These are phyloP conservation scores for Entomyzon cyanotis DNA, from an alignment of 2,113 vertebrate species.

Conservation along the genomic window DNA sequence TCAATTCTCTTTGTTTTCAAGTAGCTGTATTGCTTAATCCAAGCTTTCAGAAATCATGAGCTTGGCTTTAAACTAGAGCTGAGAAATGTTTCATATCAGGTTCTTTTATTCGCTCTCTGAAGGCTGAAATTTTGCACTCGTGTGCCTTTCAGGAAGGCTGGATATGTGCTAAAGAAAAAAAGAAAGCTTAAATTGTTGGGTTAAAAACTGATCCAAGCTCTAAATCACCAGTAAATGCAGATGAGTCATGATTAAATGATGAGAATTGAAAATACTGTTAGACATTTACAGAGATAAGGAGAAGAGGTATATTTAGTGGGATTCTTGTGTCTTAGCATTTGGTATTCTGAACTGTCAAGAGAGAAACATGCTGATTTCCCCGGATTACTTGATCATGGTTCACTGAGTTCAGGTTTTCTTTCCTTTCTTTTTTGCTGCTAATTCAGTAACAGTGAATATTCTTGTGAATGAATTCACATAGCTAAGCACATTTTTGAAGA, in stretches of 20 bases:
- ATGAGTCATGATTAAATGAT: not conserved
- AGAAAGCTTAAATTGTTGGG: not conserved
- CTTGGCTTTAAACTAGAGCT: not conserved
- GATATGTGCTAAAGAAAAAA: not conserved
- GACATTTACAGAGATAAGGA: not conserved
- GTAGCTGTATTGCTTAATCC: not conserved
- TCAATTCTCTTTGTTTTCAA: not conserved
- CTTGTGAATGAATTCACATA: not conserved
- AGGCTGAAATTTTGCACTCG: not conserved
- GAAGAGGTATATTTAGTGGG: slow-evolving; percentile 12
- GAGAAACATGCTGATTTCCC: slow-evolving; percentile 51
- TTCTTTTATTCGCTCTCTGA: not conserved
- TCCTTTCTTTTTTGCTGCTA: not conserved
- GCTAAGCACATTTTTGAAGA: not conserved
- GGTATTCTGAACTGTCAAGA: slow-evolving; percentile 34
- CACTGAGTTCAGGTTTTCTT: slow-evolving; percentile 53
- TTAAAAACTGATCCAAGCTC: slow-evolving; percentile 28
- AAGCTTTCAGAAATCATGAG: not conserved
- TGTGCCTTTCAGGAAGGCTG: not conserved
- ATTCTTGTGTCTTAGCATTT: slow-evolving; percentile 15
- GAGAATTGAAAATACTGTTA: not conserved
- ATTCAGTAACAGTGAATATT: not conserved
- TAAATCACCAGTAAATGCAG: slow-evolving; percentile 48
- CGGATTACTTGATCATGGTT: slow-evolving; percentile 55
- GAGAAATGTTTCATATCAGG: not conserved